Evolutionary conservation across 92 coral and sea anemone species (phyloP).

Genomic region (Bergia puertoricense): DNA sequence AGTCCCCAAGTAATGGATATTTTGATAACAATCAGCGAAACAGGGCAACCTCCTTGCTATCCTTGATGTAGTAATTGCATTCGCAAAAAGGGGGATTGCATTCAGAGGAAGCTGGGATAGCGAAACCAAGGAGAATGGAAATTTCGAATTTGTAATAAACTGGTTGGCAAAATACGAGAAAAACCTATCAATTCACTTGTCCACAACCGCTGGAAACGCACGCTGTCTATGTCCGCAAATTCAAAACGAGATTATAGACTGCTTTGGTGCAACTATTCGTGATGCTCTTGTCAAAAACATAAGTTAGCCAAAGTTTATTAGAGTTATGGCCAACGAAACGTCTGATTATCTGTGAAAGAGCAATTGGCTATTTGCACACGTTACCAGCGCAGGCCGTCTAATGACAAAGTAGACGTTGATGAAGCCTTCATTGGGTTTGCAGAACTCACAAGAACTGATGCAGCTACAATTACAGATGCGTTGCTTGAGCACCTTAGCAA

Average conservation of each 20-base stretch:
- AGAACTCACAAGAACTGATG: constrained; percentile 44
- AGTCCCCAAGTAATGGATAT: constrained; percentile 29
- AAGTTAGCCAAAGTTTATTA: constrained; percentile 43
- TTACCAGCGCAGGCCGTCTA: constrained; percentile 23
- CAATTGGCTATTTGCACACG: constrained; percentile 45
- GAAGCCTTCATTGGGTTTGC: constrained; percentile 53
- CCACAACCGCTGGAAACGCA: constrained; percentile 42
- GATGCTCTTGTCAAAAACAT: constrained; percentile 33
- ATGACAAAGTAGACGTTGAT: constrained; percentile 33
- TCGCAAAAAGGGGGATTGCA: constrained; percentile 54
- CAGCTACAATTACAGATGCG: constrained; percentile 47
- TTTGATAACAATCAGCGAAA: constrained; percentile 37
- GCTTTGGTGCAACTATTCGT: constrained; percentile 47
- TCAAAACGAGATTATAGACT: constrained; percentile 49
- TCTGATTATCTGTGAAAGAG: constrained; percentile 48
- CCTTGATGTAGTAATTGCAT: constrained; percentile 46
- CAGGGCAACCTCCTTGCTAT: constrained; percentile 48
- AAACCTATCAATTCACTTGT: constrained; percentile 24
- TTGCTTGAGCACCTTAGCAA: constrained; percentile 33
- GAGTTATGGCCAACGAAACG: constrained; percentile 50
- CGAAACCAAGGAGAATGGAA: constrained; percentile 44
- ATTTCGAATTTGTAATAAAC: constrained; percentile 47
- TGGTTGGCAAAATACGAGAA: constrained; percentile 53
- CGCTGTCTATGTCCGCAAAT: constrained; percentile 47
- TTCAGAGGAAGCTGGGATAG: constrained; percentile 58